phyloP scores from a whole-genome alignment of 2,113 vertebrate genomes.

The Lota lota region DNA sequence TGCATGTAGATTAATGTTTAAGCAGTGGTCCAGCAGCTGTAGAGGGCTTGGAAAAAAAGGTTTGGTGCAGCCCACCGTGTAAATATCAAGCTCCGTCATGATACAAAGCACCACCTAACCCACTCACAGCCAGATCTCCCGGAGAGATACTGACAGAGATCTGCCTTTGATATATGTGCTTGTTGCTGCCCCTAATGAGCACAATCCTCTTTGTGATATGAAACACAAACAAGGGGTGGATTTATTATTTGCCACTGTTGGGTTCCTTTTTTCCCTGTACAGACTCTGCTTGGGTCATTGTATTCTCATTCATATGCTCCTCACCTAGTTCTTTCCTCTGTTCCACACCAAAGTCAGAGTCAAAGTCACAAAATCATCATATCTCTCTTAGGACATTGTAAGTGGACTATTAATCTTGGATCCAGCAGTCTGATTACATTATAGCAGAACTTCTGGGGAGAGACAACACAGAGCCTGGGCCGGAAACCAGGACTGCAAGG shows the following conservation, averaged over 20 bases:
- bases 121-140: slow-evolving; percentile 14
- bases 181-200: slow-evolving; percentile 50
- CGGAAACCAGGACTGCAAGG: too few relatives aligned
- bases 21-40: background rate
- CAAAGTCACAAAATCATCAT: too few relatives aligned
- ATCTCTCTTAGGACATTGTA: too few relatives aligned
- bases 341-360: background rate
- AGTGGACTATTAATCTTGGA: too few relatives aligned
- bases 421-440: too few relatives aligned
- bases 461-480: too few relatives aligned
- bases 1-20: slow-evolving; percentile 14
- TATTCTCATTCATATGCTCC: background rate
- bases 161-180: slow-evolving; percentile 56
- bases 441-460: too few relatives aligned
- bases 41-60: slow-evolving; percentile 1
- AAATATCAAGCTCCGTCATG: slow-evolving; percentile 1
- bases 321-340: slow-evolving; percentile 23
- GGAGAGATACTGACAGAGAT: slow-evolving; percentile 40
- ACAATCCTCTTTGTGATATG: slow-evolving; percentile 34
- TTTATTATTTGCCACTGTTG: slow-evolving; percentile 20
- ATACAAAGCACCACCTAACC: slow-evolving; percentile 21
- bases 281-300: background rate
- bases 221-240: slow-evolving; percentile 25
- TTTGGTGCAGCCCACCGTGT: background rate
- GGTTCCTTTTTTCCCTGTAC: slow-evolving; percentile 32